These are phyloP conservation scores for Phocoena phocoena DNA, from an alignment of 2,113 vertebrate species.

Conservation along the genomic window DNA sequence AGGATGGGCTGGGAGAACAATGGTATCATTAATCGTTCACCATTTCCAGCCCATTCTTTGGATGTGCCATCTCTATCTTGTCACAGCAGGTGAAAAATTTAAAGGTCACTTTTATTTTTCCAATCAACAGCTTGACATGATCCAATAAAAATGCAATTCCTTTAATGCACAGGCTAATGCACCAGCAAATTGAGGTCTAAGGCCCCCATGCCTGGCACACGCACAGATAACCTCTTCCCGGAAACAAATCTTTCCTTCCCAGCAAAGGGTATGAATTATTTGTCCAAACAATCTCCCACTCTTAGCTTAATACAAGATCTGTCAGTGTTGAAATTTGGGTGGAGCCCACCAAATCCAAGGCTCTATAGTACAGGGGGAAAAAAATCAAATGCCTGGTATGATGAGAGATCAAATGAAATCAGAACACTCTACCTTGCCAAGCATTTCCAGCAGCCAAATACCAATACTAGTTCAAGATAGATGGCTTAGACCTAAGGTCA, in stretches of 20 bases:
- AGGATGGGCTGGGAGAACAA: neutral
- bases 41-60: neutral
- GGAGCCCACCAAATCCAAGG: slow-evolving; percentile 25
- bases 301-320: slow-evolving; percentile 47
- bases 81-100: slow-evolving; percentile 50
- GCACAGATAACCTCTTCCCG: slow-evolving; percentile 8
- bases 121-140: slow-evolving; percentile 45
- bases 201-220: neutral
- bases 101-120: slow-evolving; percentile 57
- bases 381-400: neutral
- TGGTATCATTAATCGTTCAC: neutral
- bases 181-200: neutral
- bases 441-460: slow-evolving; percentile 21
- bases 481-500: slow-evolving; percentile 12
- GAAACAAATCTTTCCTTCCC: slow-evolving; percentile 54
- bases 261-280: slow-evolving; percentile 69
- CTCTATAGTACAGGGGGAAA: neutral
- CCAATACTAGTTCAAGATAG: neutral
- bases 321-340: slow-evolving; percentile 50
- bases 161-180: slow-evolving; percentile 66
- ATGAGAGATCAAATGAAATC: slow-evolving; percentile 64
- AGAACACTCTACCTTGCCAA: slow-evolving; percentile 47
- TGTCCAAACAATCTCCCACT: slow-evolving; percentile 57
- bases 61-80: neutral
- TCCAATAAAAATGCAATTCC: slow-evolving; percentile 51